Evolutionary conservation across 1,140 invertebrate species (phyloP), one percentile per base, ranked within the genome.

Genomic region (Nilaparvata lugens): DNA sequence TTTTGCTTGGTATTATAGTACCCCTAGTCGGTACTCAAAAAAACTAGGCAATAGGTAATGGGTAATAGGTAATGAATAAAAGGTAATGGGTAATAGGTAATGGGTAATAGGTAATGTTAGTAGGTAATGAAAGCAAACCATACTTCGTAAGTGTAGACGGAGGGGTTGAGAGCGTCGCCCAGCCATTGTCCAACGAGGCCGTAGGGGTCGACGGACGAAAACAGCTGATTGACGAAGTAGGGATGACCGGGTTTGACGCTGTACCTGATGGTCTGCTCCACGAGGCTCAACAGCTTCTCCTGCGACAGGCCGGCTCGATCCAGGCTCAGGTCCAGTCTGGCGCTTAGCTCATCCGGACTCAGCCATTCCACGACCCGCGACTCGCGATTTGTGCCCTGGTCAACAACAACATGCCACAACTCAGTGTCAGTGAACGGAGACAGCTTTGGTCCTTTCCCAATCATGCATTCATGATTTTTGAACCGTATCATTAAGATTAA

Each of bases 71-170:
- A n/a, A n/a, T n/a, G n/a, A n/a, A n/a, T n/a, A n/a, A n/a, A n/a
- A n/a, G n/a, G n/a, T n/a, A n/a, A n/a, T n/a, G n/a, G n/a, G n/a
- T n/a, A n/a, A n/a, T n/a, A n/a, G n/a, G n/a, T n/a, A n/a, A n/a
- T n/a, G n/a, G n/a, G n/a, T n/a, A n/a, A n/a, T n/a, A n/a, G n/a
- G n/a, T n/a, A n/a, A n/a, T n/a, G n/a, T n/a, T n/a, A n/a, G n/a
- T n/a, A n/a, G n/a, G n/a, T n/a, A n/a, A n/a, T n/a, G n/a, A n/a
- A n/a, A n/a, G n/a, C n/a, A n/a, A n/a, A n/a, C n/a, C n/a, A n/a
- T n/a, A n/a, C n/a, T 76, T 94, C 91, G 67, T 89, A 94, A 0
- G 91, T 94, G 70, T 94, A 93, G 0, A 92, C 88, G 62, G 88
- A 91, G 0, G 89, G 86, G 75, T 94, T 93, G 4, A 94, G 73